Evolutionary conservation across 2,113 vertebrate genomes (phyloP), one percentile per base, ranked within the genome.

Genomic region (mouse (Mus musculus)): DNA sequence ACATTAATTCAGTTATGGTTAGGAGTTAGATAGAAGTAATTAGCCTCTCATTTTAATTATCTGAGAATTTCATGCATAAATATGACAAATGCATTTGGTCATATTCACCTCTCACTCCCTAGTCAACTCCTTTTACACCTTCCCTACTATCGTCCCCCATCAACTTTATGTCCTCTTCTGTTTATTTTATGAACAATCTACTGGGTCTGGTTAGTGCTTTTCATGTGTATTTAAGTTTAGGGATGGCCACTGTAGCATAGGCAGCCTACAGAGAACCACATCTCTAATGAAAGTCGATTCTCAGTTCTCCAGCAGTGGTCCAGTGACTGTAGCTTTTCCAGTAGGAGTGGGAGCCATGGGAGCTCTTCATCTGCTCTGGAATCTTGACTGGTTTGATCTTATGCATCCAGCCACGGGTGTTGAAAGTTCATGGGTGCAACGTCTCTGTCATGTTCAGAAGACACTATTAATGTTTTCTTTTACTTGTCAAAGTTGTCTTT

Each of bases 101-200:
- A 46, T 12, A 65, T 49, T 17, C 30, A 36, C 46, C 42, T 6
- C 28, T 11, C 3, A 86, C 82, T 86, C 8, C 24, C 63, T 67
- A 10, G 1, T 46, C 14, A 3, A 65, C 14, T 28, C 3, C 2
- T 3, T 49, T 28, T 52, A 67, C 0, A 5, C 11, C 28, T 49
- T 86, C 19, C 56, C 3, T 42, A 30, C 8, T 30, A 4, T 67
- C 26, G 11, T 33, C 28, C 28, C 1, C 28, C 26, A 28, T 49
- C 2, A 17, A 46, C 61, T 85, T 49, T 20, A 19, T 33, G 3
- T 46, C 39, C 14, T 84, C 24, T 85, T 39, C 56, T n/a, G 59
- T 61, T 84, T 28, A 46, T 85, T 85, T 63, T 39, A 65, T 63
- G 39, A 30, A 33, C 16, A 67, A 46, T 12, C 16, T 46, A 7